Base-by-base conservation (phyloP, 2,113 vertebrate species). In the Trachemys scripta region DNA sequence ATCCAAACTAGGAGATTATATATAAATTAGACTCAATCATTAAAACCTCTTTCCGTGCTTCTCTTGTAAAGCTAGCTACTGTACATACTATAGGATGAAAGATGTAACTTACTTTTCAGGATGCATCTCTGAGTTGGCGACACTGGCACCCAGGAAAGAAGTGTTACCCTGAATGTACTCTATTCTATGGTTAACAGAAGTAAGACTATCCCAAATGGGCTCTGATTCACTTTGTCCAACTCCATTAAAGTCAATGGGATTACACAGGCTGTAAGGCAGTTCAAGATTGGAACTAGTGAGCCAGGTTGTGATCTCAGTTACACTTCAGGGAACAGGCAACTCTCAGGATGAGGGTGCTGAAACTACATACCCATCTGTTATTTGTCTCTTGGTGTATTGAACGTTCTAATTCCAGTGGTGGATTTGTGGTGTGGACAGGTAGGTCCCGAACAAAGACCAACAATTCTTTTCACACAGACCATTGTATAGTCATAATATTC, bases 401-500 rank as follows among this genome's bases (percentile, higher is more conserved):
- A 35, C 87, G 13, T 83, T 94, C 8, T 19, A 75, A 25, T 57
- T 85, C 49, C 51, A 38, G 51, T 17, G 42, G 0, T 94, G 25
- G 42, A 82, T 90, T 59, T 88, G 79, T 91, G 90, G 25, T 51
- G 7, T 16, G 19, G 0, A 0, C 78, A 2, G 29, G 19, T 10
- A 56, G 19, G 54, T 42, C 93, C 22, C 5, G 50, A 85, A 87
- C 20, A 31, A 56, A 62, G 84, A 80, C 25, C 9, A 38, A 10
- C 16, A 29, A 19, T 82, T 94, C 35, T 22, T 22, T 42, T 72
- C 51, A 51, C 10, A 49, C 56, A 69, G 35, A 94, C 35, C 53
- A 25, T 80, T 94, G n/a, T 86, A n/a, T 93, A 93, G 92, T 22
- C 8, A 42, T 90, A 93, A n/a, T 35, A 17, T 87, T 82, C 3